phyloP scores from a whole-genome alignment of 2,888 invertebrate genomes.

The Drosophila neonasuta region DNA sequence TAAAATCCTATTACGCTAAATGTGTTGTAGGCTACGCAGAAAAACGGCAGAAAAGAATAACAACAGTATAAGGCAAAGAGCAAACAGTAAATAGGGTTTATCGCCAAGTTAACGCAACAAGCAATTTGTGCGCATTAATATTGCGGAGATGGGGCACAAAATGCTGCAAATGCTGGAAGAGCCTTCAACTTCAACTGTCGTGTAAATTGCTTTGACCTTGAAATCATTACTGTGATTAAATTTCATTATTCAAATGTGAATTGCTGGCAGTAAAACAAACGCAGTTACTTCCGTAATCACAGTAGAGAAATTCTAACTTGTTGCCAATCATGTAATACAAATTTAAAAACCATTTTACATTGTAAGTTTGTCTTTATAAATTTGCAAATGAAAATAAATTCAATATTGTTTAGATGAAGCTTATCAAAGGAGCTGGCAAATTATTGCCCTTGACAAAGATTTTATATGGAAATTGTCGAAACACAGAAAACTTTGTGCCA shows the following conservation, averaged over 20 bases:
- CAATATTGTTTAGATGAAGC: neutral
- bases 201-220: slow-evolving; percentile 7
- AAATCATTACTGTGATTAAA: slow-evolving; percentile 10
- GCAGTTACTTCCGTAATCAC: neutral
- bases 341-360: no score
- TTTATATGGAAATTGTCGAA: neutral
- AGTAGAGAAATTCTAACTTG: neutral
- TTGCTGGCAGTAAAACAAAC: neutral
- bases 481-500: neutral
- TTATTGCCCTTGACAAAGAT: neutral
- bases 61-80: slow-evolving; percentile 24
- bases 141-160: slow-evolving; percentile 13
- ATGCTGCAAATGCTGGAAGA: slow-evolving; percentile 4
- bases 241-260: slow-evolving; percentile 14
- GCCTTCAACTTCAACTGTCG: slow-evolving; percentile 1
- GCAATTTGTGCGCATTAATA: slow-evolving; percentile 58
- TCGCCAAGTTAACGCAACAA: slow-evolving; percentile 53
- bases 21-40: slow-evolving; percentile 36
- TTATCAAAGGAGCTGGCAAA: neutral
- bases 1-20: slow-evolving; percentile 63
- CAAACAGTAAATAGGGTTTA: slow-evolving; percentile 52
- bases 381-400: neutral
- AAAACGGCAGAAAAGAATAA: slow-evolving; percentile 9
- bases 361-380: neutral
- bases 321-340: neutral